Evolutionary conservation across 2,113 vertebrate genomes (phyloP), one percentile per base, ranked within the genome.

Genomic region (Campylomormyrus numenius): DNA sequence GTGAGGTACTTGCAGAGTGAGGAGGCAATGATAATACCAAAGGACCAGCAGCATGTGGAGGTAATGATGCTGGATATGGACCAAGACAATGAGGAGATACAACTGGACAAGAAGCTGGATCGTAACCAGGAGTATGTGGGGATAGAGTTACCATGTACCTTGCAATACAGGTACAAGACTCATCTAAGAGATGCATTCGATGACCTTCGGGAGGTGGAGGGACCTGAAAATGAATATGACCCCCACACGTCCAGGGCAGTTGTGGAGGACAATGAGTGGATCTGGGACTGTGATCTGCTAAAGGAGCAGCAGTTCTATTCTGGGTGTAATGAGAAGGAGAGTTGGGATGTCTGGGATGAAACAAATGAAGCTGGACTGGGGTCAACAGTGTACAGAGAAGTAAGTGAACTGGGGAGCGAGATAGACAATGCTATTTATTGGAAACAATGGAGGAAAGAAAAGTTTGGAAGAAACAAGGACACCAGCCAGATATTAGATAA

Each of bases 201-300:
- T 24, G 49, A 86, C 13, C 48, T 52, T 13, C 10, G 13, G 11
- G 48, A 31, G 2, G n/a, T 27, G n/a, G 46, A 10, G 48, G n/a
- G 3, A 86, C 52, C 13, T 52, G 85, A 86, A 86, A 24, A 27
- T 48, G 46, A 50, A 86, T 15, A 13, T 52, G n/a, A 52, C n/a
- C 49, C 85, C 48, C 3, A 15, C n/a, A n/a, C 27, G 5, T 35
- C 45, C 24, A 50, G 3, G n/a, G 21, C 5, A n/a, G 11, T 3
- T 50, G 48, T 11, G n/a, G 49, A 52, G 48, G 85, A 49, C n/a
- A 48, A 35, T 86, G 85, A 86, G 49, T 86, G 85, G 85, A 50
- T 86, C n/a, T 86, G 48, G n/a, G 45, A 27, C 85, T 27, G 48
- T 86, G 85, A 86, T 49, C 85, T 86, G 45, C n/a, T 86, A 50